These are phyloP conservation scores for Drosophila parvula DNA, from an alignment of 1,140 invertebrate genomes.

Conservation along the genomic window DNA sequence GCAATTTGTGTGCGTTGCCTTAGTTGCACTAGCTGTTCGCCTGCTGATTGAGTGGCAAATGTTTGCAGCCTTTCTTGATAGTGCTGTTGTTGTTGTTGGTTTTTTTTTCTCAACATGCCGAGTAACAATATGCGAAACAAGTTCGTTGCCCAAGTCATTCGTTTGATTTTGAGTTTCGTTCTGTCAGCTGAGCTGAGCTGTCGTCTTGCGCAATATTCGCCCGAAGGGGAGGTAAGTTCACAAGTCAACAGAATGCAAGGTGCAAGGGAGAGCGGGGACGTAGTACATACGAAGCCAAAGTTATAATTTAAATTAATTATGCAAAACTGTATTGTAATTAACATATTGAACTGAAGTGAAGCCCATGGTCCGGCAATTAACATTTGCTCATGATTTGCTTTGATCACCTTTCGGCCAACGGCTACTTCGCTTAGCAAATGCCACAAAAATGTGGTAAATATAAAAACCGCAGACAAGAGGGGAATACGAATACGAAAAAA, in stretches of 20 bases:
- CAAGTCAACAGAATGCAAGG: conserved; percentile 47
- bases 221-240: conserved; percentile 41
- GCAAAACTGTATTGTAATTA: conserved; percentile 57
- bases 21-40: conserved; percentile 42
- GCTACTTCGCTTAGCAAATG: conserved; percentile 32
- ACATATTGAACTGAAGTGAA: conserved; percentile 28
- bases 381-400: conserved; percentile 47
- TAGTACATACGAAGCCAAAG: conserved; percentile 21
- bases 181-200: conserved; percentile 43
- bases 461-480: conserved; percentile 36
- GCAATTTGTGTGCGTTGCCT: conserved; percentile 78
- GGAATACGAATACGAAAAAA: background rate
- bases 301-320: conserved; percentile 79
- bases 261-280: background rate
- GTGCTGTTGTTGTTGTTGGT: conserved; percentile 31
- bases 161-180: conserved; percentile 64
- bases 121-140: conserved; percentile 61
- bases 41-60: conserved; percentile 79
- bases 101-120: conserved; percentile 44
- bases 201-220: conserved; percentile 54
- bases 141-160: conserved; percentile 76
- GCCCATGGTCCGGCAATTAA: conserved; percentile 43
- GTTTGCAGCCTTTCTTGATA: conserved; percentile 46
- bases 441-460: conserved; percentile 35
- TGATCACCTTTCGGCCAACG: conserved; percentile 45